Conservation (phyloP, 2,888 invertebrate genomes). For the Ormyrus pomaceus region DNA sequence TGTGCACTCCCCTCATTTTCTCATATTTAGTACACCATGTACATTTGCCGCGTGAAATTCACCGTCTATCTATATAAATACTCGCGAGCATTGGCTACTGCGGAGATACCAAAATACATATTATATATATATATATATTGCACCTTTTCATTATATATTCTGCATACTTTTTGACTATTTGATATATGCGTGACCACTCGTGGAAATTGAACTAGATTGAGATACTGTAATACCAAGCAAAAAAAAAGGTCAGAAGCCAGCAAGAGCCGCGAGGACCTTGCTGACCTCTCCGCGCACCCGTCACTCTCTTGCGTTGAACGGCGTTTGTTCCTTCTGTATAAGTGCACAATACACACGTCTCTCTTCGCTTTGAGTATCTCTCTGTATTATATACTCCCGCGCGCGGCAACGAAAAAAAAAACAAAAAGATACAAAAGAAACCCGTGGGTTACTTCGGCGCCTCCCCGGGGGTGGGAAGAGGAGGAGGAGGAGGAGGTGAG, state of each 20-base stretch:
- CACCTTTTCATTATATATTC: slow-evolving; percentile 42
- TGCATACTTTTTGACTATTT: background rate
- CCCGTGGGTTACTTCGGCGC: background rate
- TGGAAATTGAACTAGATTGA: no score
- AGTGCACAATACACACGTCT: no score
- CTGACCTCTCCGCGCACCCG: no score
- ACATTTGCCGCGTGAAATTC: slow-evolving; percentile 1
- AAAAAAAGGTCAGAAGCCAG: no score
- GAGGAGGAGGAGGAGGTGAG: background rate
- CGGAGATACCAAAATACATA: background rate
- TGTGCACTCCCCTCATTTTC: slow-evolving; percentile 53
- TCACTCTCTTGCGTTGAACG: no score
- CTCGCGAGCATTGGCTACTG: background rate
- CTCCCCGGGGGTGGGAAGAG: background rate
- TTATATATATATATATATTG: slow-evolving; percentile 38
- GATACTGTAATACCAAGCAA: no score
- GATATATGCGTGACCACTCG: background rate
- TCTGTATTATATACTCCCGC: no score
- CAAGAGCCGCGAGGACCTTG: no score
- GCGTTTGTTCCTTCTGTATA: no score
- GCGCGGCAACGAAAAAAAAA: background rate
- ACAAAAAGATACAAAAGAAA: background rate
- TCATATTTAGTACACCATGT: slow-evolving; percentile 16
- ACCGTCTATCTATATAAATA: background rate
- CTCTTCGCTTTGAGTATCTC: no score